Conservation (phyloP, 2,888 invertebrate genomes). For the Campaea margaritaria region DNA sequence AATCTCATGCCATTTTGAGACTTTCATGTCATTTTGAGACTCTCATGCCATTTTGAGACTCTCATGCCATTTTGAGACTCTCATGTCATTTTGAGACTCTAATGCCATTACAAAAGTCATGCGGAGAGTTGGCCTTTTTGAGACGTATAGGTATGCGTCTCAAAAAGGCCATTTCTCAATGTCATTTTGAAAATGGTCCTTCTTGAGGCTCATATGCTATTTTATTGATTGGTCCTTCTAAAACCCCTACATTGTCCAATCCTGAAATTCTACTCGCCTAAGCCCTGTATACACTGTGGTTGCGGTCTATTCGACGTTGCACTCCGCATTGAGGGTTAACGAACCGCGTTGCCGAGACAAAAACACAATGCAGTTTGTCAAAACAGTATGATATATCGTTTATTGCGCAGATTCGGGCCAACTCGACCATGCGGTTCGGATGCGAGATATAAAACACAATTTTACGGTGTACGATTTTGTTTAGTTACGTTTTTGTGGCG, state of each 20-base stretch:
- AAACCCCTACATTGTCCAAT: background rate
- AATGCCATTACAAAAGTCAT: too few relatives aligned
- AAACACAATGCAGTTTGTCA: conserved; percentile 73
- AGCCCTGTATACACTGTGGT: background rate
- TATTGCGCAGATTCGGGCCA: conserved; percentile 59
- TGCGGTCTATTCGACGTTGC: conserved; percentile 19
- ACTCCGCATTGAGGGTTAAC: conserved; percentile 31
- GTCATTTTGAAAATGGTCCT: too few relatives aligned
- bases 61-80: too few relatives aligned
- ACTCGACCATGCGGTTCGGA: conserved; percentile 63
- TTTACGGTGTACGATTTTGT: conserved; percentile 61
- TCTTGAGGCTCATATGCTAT: too few relatives aligned
- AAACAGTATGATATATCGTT: conserved; percentile 70
- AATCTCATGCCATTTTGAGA: too few relatives aligned
- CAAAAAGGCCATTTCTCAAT: too few relatives aligned
- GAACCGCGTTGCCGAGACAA: conserved; percentile 56
- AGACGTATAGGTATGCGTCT: too few relatives aligned
- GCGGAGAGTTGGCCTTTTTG: too few relatives aligned
- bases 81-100: too few relatives aligned
- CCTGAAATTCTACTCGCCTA: background rate
- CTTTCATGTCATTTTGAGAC: too few relatives aligned
- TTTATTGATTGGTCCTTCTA: too few relatives aligned
- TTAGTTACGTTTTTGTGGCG: conserved; percentile 40
- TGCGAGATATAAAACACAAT: conserved; percentile 65
- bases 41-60: too few relatives aligned